Conservation (phyloP, 2,113 vertebrate genomes). For the Todiramphus saurophagus region DNA sequence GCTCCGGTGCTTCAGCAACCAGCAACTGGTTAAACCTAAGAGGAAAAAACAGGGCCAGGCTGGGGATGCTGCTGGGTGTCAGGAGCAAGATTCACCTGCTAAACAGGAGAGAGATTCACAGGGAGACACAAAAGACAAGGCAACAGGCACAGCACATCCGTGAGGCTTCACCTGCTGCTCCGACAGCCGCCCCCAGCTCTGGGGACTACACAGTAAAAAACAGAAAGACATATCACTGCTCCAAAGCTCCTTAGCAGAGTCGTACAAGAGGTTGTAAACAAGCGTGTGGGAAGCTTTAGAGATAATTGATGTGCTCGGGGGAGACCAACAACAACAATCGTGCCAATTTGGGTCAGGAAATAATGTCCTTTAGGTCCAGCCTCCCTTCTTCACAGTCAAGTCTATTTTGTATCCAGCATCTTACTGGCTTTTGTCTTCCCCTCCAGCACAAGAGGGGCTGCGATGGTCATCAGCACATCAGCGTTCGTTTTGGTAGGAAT, state of each 20-base stretch:
- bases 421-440: neutral
- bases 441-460: neutral
- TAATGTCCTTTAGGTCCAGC: neutral
- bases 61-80: neutral
- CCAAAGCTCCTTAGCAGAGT: neutral
- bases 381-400: neutral
- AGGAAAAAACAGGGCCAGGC: neutral
- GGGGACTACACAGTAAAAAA: neutral
- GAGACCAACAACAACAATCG: neutral
- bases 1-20: neutral
- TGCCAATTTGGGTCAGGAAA: neutral
- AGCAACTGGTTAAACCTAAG: neutral
- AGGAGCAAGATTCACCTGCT: neutral
- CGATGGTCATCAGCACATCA: rapidly evolving
- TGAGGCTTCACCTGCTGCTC: neutral
- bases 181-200: neutral
- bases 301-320: neutral
- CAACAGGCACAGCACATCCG: rapidly evolving
- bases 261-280: neutral
- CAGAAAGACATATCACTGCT: neutral
- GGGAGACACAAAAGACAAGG: neutral
- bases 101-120: neutral
- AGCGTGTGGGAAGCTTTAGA: neutral
- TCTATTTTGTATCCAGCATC: neutral
- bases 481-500: neutral